Percentiles rank a stretch among this genome's conserved stretches.
Evolutionary conservation across 2,113 vertebrate species (phyloP).

Genomic region (Bombycilla garrulus): DNA sequence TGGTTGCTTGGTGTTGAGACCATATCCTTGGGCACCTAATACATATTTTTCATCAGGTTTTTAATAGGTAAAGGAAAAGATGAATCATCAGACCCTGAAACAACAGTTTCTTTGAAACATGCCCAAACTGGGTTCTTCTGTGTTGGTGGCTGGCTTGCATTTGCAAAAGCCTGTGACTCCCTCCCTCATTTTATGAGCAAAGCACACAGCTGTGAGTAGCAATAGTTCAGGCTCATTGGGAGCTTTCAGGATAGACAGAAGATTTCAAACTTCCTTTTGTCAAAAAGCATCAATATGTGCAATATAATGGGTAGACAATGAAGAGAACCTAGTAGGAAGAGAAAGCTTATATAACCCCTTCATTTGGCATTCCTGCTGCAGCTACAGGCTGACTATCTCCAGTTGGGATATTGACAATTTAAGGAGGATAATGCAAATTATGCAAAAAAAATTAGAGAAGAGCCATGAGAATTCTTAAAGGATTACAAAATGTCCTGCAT

Average conservation of each 20-base stretch:
- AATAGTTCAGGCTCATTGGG: neutral
- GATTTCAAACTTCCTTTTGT: neutral
- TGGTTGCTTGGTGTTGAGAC: neutral
- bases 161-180: neutral
- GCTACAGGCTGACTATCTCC: neutral
- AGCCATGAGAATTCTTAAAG: neutral
- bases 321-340: neutral
- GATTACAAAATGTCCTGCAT: neutral
- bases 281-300: neutral
- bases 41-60: neutral
- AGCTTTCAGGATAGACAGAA: neutral
- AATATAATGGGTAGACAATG: neutral
- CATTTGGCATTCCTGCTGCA: neutral
- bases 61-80: neutral
- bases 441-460: neutral
- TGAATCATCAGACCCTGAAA: neutral
- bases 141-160: neutral
- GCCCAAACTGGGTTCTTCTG: neutral
- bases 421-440: neutral
- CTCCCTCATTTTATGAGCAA: neutral
- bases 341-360: neutral
- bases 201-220: neutral
- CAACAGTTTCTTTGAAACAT: neutral
- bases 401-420: neutral
- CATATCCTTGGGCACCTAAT: neutral